Evolutionary conservation across 1,140 invertebrate genomes (phyloP).

Genomic region (Aphidius ervi): DNA sequence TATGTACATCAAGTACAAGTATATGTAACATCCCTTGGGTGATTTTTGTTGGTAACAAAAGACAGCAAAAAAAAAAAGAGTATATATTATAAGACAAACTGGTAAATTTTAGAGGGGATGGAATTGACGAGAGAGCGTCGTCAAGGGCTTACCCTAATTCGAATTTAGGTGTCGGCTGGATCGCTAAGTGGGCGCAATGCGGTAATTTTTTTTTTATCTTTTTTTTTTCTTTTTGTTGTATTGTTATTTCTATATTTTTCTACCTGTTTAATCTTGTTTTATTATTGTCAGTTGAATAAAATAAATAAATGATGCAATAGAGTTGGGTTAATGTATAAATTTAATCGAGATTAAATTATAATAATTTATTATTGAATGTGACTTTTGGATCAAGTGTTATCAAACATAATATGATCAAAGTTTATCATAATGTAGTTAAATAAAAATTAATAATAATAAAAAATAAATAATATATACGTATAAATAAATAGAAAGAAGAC

Average conservation of each 20-base stretch:
- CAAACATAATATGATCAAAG: background rate
- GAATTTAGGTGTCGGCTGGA: constrained; percentile 48
- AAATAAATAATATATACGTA: too few species aligned
- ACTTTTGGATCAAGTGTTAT: constrained; percentile 5
- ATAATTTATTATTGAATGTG: background rate
- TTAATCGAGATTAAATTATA: too few species aligned
- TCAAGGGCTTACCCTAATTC: constrained; percentile 41
- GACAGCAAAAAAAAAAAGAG: too few species aligned
- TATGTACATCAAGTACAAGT: too few species aligned
- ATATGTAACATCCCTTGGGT: too few species aligned
- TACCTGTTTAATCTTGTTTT: background rate
- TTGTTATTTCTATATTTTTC: background rate
- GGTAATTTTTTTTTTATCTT: constrained; percentile 27
- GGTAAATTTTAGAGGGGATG: constrained; percentile 12
- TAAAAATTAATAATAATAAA: constrained; percentile 9
- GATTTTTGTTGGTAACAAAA: too few species aligned
- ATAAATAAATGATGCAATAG: too few species aligned
- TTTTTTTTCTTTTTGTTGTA: background rate
- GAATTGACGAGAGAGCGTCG: constrained; percentile 37
- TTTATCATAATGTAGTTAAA: constrained; percentile 17
- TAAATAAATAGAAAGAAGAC: background rate
- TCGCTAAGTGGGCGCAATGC: constrained; percentile 50
- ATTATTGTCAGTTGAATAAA: too few species aligned
- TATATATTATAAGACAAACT: too few species aligned
- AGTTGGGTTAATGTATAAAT: too few species aligned